A percentile compares a stretch with the other conserved stretches of the same genome.
Conservation (phyloP, 2,797 vertebrate species). For the Pogoniulus pusillus region DNA sequence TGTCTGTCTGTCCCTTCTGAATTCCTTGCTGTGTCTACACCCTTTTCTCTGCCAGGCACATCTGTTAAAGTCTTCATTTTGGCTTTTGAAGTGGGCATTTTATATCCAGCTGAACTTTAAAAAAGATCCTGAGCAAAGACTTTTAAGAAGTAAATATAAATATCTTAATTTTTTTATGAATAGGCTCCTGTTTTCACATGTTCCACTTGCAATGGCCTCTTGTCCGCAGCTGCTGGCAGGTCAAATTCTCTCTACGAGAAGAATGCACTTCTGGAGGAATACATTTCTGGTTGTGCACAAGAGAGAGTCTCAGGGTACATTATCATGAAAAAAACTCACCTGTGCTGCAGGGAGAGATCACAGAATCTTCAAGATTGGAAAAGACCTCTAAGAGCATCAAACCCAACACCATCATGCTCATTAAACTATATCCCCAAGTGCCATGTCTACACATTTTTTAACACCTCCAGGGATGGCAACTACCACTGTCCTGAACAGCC, state of each 20-base stretch:
- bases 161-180: conserved; percentile 60
- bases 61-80: conserved; percentile 62
- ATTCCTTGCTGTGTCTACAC: conserved; percentile 49
- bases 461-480: no score
- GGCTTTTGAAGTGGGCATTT: conserved; percentile 59
- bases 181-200: conserved; percentile 56
- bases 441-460: no score
- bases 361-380: no score
- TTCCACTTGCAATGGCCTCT: conserved; percentile 46
- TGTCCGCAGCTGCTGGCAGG: conserved; percentile 27
- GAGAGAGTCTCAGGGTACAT: background rate
- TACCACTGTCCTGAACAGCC: no score
- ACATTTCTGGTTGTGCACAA: background rate
- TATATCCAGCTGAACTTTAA: conserved; percentile 34
- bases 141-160: conserved; percentile 59
- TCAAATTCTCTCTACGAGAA: background rate
- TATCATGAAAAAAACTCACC: background rate
- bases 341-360: background rate
- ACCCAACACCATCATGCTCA: no score
- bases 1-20: conserved; percentile 10
- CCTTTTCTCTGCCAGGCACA: conserved; percentile 56
- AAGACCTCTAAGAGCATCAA: no score
- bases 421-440: no score
- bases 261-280: background rate
- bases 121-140: conserved; percentile 45